Evolutionary conservation across 2,888 invertebrate genomes (phyloP), one percentile per base, ranked within the genome.

Genomic region (Sipunculus nudus): DNA sequence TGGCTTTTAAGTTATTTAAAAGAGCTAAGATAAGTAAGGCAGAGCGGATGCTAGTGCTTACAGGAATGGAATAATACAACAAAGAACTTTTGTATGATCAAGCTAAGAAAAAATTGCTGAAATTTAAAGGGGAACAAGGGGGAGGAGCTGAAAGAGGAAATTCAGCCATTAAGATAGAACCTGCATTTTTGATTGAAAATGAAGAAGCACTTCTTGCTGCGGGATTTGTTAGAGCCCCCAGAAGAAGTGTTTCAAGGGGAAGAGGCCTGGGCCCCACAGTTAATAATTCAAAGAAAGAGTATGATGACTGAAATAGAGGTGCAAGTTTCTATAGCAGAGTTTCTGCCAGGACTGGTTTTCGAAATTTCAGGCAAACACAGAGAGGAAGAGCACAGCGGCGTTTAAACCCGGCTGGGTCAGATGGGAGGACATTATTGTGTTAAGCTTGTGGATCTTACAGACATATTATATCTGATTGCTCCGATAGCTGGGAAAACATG

Each of bases 51-150:
- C 28, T 47, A 26, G 50, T 50, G 5, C 25, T 53, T 13, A 45
- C 50, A 25, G 70, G 70, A 1, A 67, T 65, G 64, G 62, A 66
- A 41, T 65, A 65, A 59, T 56, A 60, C 6, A 50, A 64, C 21
- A 53, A 52, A 38, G 58, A 40, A 19, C 65, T 62, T 3, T 39
- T 66, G 23, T 70, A 70, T 63, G 66, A 68, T 35, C 52, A 70
- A 40, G 66, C 62, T 16, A 70, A 64, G 38, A 28, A 31, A 39
- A 59, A 65, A 13, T 41, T 65, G 21, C 31, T 35, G 23, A 50
- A 50, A 35, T 50, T 50, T 21, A 38, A 43, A 19, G 8, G 8
- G 8, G 28, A 21, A 50, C 10, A 32, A 50, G 35, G 38, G 8
- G 21, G 6, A 35, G n/a, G n/a, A n/a, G n/a, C n/a, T n/a, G n/a